Conservation (phyloP, 2,888 invertebrate genomes). For the Campaea margaritaria region DNA sequence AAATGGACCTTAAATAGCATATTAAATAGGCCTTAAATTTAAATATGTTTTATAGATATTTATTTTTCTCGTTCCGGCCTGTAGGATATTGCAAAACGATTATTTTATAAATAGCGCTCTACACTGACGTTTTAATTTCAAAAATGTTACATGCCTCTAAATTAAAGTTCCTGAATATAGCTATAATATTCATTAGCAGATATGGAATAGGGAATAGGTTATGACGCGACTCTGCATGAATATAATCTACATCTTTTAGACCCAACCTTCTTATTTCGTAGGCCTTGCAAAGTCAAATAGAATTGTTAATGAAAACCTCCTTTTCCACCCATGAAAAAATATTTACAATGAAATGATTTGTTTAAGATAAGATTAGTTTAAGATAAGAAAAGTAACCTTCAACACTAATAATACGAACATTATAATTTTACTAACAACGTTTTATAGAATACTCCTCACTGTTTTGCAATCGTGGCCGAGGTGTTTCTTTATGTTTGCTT, state of each 20-base stretch:
- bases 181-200: conserved; percentile 61
- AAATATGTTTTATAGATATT: too few species aligned
- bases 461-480: too few species aligned
- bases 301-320: conserved; percentile 33
- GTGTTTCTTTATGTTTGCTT: too few species aligned
- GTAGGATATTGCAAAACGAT: too few species aligned
- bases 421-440: too few species aligned
- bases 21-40: too few species aligned
- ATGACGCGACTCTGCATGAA: conserved; percentile 53
- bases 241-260: conserved; percentile 64
- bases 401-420: neutral
- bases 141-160: conserved; percentile 38
- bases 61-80: too few species aligned
- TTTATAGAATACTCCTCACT: too few species aligned
- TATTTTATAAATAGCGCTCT: too few species aligned
- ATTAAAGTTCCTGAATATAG: conserved; percentile 45
- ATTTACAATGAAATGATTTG: conserved; percentile 11
- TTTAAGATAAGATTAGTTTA: too few species aligned
- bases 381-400: neutral
- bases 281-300: conserved; percentile 39
- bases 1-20: too few species aligned
- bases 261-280: conserved; percentile 43
- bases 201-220: conserved; percentile 53
- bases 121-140: too few species aligned
- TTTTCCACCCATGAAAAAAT: conserved; percentile 36